Base-by-base conservation (phyloP, 53 echinoderm and acorn worm genomes). In the Pentamera pediparva region DNA sequence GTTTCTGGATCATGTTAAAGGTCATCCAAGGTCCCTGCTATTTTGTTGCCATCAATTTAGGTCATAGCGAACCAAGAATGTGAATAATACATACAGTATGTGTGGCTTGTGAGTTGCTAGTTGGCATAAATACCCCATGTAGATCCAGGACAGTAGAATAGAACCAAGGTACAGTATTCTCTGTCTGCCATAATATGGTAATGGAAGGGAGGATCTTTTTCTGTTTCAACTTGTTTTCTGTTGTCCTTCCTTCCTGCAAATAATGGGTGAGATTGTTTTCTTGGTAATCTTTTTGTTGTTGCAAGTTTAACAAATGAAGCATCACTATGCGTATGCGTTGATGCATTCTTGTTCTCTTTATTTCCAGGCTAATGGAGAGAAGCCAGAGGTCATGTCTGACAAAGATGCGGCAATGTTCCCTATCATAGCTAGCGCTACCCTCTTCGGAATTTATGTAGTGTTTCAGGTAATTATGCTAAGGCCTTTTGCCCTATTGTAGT, bases 331-430 rank as follows among this genome's bases (percentile, higher is more conserved):
- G 47, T 15, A 45, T 45, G n/a, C n/a, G n/a, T n/a, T n/a, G n/a
- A n/a, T n/a, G n/a, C n/a, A n/a, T n/a, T n/a, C n/a, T n/a, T n/a
- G 26, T 69, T 60, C 36, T 60, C 21, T 48, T 37, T 61, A 10
- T 6, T 63, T 41, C 4, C 76, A 96, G 98, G 88, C 88, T 37
- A 90, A 87, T 88, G 98, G 98, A 21, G 98, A 96, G 30, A 88
- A 83, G 11, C 91, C 91, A 34, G 98, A 96, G 56, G 88, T 88
- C 5, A 96, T 96, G 98, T 83, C 98, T 1, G 88, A 91, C 54
- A 85, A 85, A 76, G 98, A 96, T 64, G 98, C 98, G 11, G 98
- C 98, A 4, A 96, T 96, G 98, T 96, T 96, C 62, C 98, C 98
- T 20, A 56, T 96, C 61, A 91, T 91, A 37, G 98, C 98, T 25